Percentiles rank a stretch among this genome's conserved stretches.
These are phyloP conservation scores for Pachymerium ferrugineum DNA, from an alignment of 2,888 invertebrate genomes.

Conservation along the genomic window DNA sequence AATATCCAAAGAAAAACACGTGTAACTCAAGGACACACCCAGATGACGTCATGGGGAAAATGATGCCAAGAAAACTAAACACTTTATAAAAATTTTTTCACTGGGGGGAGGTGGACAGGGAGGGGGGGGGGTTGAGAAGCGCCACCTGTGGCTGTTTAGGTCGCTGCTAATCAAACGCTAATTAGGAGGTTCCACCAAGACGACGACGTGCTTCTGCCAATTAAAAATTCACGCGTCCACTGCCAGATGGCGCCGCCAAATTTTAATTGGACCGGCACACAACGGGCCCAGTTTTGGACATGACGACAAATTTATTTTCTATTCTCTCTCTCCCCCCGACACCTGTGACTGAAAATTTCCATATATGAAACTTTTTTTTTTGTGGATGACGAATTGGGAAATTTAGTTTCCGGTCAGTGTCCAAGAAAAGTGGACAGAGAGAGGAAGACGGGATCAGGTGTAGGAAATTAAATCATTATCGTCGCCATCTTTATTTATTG, in stretches of 20 bases:
- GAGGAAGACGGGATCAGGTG: constrained; percentile 27
- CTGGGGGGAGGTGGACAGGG: background rate
- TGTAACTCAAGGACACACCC: background rate
- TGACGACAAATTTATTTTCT: background rate
- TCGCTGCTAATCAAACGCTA: constrained; percentile 14
- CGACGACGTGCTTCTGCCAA: constrained; percentile 22
- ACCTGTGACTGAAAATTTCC: no score
- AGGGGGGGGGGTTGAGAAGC: background rate
- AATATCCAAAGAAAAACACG: background rate
- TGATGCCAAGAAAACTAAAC: no score
- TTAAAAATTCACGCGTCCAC: constrained; percentile 27
- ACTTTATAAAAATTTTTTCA: no score
- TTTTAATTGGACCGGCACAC: background rate
- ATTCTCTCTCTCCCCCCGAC: background rate
- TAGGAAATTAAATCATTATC: constrained; percentile 27
- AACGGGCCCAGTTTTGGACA: background rate
- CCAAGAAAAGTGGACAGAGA: background rate
- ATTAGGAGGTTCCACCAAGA: constrained; percentile 15
- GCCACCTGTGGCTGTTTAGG: constrained; percentile 17
- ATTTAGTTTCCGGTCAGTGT: background rate
- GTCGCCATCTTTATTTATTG: constrained; percentile 25
- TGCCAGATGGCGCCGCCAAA: constrained; percentile 13
- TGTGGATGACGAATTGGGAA: background rate
- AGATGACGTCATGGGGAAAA: background rate
- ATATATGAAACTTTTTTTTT: background rate